These are phyloP conservation scores for Adelognathus sp. DNA, from an alignment of 2,888 invertebrate genomes.

Conservation along the genomic window DNA sequence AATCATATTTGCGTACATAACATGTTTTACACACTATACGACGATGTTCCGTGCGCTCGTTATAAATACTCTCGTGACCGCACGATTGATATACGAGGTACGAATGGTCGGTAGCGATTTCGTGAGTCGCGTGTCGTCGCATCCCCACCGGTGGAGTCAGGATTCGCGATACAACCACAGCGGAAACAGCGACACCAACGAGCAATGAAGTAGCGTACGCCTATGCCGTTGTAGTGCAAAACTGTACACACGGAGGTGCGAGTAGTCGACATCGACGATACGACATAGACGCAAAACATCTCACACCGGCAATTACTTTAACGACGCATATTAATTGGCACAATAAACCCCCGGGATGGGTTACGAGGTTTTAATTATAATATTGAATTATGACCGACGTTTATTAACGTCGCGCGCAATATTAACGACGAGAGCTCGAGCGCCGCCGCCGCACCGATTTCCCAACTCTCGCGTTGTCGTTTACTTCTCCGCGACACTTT, in stretches of 20 bases:
- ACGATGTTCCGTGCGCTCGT: background rate
- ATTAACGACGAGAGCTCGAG: slow-evolving; percentile 63
- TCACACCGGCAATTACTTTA: slow-evolving; percentile 73
- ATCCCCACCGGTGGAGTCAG: background rate
- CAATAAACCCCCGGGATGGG: slow-evolving; percentile 72
- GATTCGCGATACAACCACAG: background rate
- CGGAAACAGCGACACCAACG: slow-evolving; percentile 39
- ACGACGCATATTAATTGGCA: slow-evolving; percentile 77
- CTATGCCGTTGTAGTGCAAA: slow-evolving; percentile 20
- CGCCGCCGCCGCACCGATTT: slow-evolving; percentile 28
- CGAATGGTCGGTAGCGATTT: slow-evolving; percentile 32
- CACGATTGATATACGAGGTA: slow-evolving; percentile 35
- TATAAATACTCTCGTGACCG: slow-evolving; percentile 15
- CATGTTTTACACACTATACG: background rate
- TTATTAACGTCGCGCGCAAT: slow-evolving; percentile 73
- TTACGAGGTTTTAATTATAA: slow-evolving; percentile 78
- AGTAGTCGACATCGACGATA: slow-evolving; percentile 15
- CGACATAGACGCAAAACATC: slow-evolving; percentile 51
- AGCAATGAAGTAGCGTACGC: slow-evolving; percentile 29
- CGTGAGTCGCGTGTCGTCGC: slow-evolving; percentile 27
- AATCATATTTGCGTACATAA: background rate
- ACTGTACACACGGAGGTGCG: slow-evolving; percentile 2
- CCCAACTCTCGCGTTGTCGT: slow-evolving; percentile 18
- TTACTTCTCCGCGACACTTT: slow-evolving; percentile 31
- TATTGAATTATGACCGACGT: slow-evolving; percentile 78